Percentiles rank a stretch among this genome's conserved stretches.
Conservation (phyloP, 2,797 vertebrate genomes). For the Ammospiza maritima region DNA sequence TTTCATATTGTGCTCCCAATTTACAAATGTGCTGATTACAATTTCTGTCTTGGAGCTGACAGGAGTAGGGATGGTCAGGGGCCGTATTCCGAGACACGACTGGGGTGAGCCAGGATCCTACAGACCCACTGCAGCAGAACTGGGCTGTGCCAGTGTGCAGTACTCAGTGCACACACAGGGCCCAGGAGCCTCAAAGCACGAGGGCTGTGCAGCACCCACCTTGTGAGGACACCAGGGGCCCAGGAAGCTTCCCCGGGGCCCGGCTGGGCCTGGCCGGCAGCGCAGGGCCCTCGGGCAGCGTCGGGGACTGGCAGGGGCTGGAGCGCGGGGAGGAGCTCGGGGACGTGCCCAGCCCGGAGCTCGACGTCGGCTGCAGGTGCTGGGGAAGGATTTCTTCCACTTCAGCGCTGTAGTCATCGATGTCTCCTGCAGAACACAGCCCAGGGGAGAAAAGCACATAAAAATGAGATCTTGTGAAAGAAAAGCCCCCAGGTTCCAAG, state of each 20-base stretch:
- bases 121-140: background rate
- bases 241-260: constrained; percentile 78
- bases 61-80: background rate
- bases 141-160: rapidly evolving
- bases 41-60: background rate
- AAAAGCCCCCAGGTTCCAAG: background rate
- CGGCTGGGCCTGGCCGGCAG: constrained; percentile 85
- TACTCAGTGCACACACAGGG: constrained; percentile 69
- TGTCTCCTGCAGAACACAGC: constrained; percentile 82
- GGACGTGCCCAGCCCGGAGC: constrained; percentile 84
- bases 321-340: constrained; percentile 88
- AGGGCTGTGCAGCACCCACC: constrained; percentile 9
- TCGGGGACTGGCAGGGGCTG: constrained; percentile 95
- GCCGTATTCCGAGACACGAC: background rate
- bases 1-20: background rate
- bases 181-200: too few relatives aligned
- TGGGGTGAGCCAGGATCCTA: background rate
- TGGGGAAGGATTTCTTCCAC: constrained; percentile 95
- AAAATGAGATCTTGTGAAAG: background rate
- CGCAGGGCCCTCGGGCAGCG: constrained; percentile 85
- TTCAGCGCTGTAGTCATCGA: constrained; percentile 90
- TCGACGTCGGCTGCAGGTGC: constrained; percentile 87
- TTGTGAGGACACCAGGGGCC: constrained; percentile 76
- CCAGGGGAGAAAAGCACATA: background rate
- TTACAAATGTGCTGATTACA: background rate